Evolutionary conservation across 2,888 invertebrate genomes (phyloP).

Genomic region (Phaedon cochleariae): DNA sequence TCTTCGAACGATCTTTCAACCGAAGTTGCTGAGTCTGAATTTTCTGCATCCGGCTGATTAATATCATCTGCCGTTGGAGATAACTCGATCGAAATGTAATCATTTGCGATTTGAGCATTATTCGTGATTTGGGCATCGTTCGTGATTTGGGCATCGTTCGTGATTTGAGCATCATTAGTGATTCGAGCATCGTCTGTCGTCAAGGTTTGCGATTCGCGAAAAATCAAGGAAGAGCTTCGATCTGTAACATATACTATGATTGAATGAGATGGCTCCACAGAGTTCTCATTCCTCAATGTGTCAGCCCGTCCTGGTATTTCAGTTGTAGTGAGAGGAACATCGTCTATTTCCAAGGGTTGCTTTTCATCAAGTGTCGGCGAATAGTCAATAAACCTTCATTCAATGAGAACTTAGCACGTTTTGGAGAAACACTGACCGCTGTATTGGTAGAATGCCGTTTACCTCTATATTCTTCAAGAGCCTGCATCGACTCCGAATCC

Average conservation of each 20-base stretch:
- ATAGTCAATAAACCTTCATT: neutral
- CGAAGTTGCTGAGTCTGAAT: conserved; percentile 7
- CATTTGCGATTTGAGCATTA: neutral
- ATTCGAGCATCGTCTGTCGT: no score
- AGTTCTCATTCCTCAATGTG: neutral
- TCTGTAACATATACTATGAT: neutral
- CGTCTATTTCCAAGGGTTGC: neutral
- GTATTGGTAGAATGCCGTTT: neutral
- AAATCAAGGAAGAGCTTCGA: neutral
- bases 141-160: no score
- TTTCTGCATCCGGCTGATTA: neutral
- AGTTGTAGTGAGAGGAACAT: neutral
- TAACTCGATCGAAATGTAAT: neutral
- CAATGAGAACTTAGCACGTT: neutral
- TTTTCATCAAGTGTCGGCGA: neutral
- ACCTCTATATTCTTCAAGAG: neutral
- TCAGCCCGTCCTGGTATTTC: neutral
- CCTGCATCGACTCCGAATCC: neutral
- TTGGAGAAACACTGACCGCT: neutral
- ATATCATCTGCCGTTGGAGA: neutral
- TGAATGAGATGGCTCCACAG: neutral
- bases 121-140: no score
- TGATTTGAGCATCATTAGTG: no score
- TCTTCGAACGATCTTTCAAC: conserved; percentile 12
- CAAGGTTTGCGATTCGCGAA: neutral